Base-by-base conservation (phyloP, 35 echinoderm and acorn worm genomes). In the Strongylocentrotus purpuratus region DNA sequence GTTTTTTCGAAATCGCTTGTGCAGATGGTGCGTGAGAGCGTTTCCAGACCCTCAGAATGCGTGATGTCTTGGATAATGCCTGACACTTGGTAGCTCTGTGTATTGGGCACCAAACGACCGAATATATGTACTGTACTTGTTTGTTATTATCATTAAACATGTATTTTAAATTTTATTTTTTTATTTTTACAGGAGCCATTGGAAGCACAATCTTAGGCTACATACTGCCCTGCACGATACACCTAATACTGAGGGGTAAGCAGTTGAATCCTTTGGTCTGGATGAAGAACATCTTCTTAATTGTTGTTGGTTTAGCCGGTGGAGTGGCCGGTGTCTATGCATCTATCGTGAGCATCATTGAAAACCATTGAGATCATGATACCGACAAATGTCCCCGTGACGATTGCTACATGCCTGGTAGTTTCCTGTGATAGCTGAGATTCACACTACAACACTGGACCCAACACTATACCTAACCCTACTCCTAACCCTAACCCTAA, bases 201-300 rank as follows among this genome's bases (percentile, higher is more conserved):
- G 97, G 96, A 25, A 96, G 97, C 86, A 99, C 95, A 11, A 90
- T 97, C 78, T 46, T 99, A 46, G 96, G 93, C 0, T 99, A 86
- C 86, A 96, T 99, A 61, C 55, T 99, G 0, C 97, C 97, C 6
- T 96, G 94, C 71, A 25, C 93, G 13, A 96, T 99, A 52, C 96
- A 97, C 48, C 78, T 99, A 20, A 90, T 89, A 18, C 94, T 99
- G 85, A 78, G 65, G 33, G 61, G 96, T 7, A 33, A 48, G 46
- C 20, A 95, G 1, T 50, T 95, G 12, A 86, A 94, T 28, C 88
- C 31, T 17, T 5, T 96, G 18, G 86, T 97, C 47, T 60, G 95
- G 20, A 17, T 93, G 0, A 99, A 99, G 94, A 94, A 99, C 90
- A 94, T 99, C 88, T 50, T 95, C 20, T 45, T 99, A 20, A 95